Evolutionary conservation across 2,797 vertebrate genomes (phyloP).

Genomic region (Morus bassanus): DNA sequence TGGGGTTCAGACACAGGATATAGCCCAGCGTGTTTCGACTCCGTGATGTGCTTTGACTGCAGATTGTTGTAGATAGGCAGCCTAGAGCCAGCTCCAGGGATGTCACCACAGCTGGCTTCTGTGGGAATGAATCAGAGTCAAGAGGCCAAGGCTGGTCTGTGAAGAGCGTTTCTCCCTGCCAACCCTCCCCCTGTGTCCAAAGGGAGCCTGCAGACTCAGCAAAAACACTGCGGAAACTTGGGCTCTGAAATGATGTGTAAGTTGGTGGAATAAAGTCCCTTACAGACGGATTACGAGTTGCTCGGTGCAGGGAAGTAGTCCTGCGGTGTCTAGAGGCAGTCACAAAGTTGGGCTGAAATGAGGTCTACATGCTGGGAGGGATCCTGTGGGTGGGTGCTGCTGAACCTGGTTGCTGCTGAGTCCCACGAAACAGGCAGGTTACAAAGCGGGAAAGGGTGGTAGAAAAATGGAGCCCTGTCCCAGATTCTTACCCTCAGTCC

Average conservation of each 20-base stretch:
- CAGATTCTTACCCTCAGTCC: not conserved
- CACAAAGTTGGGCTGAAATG: not conserved
- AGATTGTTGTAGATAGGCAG: not conserved
- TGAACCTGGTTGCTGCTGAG: not conserved
- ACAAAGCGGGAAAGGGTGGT: not conserved
- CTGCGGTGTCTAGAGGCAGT: not conserved
- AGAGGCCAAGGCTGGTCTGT: not conserved
- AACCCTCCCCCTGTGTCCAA: not conserved
- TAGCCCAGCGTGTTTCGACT: rapidly evolving
- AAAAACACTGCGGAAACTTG: not conserved
- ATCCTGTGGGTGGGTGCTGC: not conserved
- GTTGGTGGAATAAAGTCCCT: not conserved
- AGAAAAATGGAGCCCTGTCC: not conserved
- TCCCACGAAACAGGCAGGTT: not conserved
- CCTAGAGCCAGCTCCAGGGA: not conserved
- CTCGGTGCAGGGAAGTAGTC: not conserved
- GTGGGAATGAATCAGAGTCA: not conserved
- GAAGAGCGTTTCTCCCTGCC: not conserved
- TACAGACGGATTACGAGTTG: not conserved
- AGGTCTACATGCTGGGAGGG: not conserved
- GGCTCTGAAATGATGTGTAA: not conserved
- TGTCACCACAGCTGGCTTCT: not conserved
- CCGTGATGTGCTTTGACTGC: not conserved
- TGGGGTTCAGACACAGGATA: not conserved
- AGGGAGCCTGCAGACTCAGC: not conserved